Evolutionary conservation across 2,888 invertebrate genomes (phyloP).

Genomic region (Lasioglossum calceatum): DNA sequence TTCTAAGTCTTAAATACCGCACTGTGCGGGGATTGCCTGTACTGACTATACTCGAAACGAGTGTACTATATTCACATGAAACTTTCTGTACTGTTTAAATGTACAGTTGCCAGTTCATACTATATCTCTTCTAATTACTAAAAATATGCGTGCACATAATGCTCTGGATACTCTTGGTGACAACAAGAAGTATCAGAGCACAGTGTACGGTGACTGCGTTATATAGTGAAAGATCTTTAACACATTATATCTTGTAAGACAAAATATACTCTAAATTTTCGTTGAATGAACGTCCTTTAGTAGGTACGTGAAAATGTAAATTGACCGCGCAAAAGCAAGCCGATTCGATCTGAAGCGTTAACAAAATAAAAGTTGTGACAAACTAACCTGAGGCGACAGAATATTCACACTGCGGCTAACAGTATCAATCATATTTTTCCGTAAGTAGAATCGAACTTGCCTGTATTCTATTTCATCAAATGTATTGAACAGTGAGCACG

Average conservation of each 20-base stretch:
- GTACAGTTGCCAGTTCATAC: background rate
- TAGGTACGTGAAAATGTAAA: background rate
- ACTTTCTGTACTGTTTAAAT: background rate
- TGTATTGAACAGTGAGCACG: background rate
- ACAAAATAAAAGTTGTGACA: conserved; percentile 80
- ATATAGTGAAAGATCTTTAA: background rate
- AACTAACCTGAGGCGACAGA: conserved; percentile 83
- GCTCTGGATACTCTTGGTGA: background rate
- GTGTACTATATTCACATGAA: background rate
- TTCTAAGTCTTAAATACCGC: background rate
- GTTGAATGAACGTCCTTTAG: background rate
- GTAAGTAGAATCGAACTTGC: background rate
- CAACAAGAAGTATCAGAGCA: background rate
- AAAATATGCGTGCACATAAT: background rate
- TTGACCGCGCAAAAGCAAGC: conserved; percentile 46
- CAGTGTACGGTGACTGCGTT: background rate
- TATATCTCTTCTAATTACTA: background rate
- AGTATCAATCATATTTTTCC: background rate
- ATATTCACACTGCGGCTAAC: conserved; percentile 80
- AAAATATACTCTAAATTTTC: conserved; percentile 14
- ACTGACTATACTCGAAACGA: background rate
- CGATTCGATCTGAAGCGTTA: conserved; percentile 72
- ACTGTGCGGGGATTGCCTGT: background rate
- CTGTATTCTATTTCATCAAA: conserved; percentile 14
- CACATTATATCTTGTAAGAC: background rate